These are phyloP conservation scores for Petrosia ficiformis DNA, from an alignment of 37 sponge, comb jelly and placozoan species.

Conservation along the genomic window DNA sequence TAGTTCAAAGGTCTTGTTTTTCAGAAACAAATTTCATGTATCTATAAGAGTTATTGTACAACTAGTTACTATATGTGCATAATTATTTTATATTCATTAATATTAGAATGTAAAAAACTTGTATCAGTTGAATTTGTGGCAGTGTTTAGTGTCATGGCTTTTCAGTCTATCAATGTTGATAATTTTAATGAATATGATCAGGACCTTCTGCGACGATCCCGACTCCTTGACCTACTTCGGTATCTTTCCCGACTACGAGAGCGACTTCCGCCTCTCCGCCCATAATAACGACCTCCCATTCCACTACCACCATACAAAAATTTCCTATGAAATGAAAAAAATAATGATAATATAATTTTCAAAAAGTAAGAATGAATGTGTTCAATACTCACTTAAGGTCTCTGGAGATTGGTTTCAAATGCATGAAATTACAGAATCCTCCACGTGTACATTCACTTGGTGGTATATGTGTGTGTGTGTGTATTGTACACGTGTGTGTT, in stretches of 20 bases:
- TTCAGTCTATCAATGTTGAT: too few relatives aligned
- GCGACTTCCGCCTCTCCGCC: background rate
- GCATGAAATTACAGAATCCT: constrained; percentile 99
- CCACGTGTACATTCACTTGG: constrained; percentile 91
- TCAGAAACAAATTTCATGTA: too few relatives aligned
- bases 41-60: too few relatives aligned
- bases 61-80: too few relatives aligned
- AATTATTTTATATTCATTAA: too few relatives aligned
- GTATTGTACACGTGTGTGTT: too few relatives aligned
- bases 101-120: too few relatives aligned
- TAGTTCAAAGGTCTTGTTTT: too few relatives aligned
- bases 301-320: constrained; percentile 42
- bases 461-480: too few relatives aligned
- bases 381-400: constrained; percentile 70
- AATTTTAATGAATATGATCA: background rate
- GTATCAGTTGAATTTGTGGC: too few relatives aligned
- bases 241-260: constrained; percentile 13
- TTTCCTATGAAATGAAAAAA: constrained; percentile 14
- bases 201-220: background rate
- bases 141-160: too few relatives aligned
- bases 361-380: background rate
- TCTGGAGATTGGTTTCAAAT: constrained; percentile 93
- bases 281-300: background rate
- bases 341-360: background rate
- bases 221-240: background rate